phyloP scores from a whole-genome alignment of 2,888 invertebrate species.

The Heliconius cydno region DNA sequence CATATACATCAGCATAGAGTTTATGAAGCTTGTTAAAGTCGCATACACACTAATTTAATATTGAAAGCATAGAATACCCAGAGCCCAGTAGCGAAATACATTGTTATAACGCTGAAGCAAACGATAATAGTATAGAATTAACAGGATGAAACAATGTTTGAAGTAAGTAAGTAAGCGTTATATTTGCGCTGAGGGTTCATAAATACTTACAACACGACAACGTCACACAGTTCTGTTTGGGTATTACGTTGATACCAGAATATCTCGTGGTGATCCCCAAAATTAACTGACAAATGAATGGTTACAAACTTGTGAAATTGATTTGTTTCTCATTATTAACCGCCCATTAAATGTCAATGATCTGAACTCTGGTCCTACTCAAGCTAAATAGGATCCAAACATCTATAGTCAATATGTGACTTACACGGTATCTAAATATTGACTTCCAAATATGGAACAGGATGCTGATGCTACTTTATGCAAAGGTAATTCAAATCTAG shows the following conservation, averaged over 20 bases:
- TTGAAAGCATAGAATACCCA: conserved; percentile 83
- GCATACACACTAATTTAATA: conserved; percentile 83
- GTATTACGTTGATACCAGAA: conserved; percentile 64
- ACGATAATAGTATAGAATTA: conserved; percentile 78
- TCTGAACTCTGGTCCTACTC: conserved; percentile 75
- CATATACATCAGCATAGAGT: conserved; percentile 82
- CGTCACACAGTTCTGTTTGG: conserved; percentile 70
- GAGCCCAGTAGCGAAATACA: conserved; percentile 82
- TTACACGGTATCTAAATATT: conserved; percentile 55
- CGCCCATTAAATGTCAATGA: conserved; percentile 62
- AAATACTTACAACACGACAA: conserved; percentile 80
- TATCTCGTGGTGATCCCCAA: conserved; percentile 68
- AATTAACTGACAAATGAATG: conserved; percentile 73
- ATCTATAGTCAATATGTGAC: conserved; percentile 63
- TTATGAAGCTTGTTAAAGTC: conserved; percentile 81
- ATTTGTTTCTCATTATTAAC: conserved; percentile 48
- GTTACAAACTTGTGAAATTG: conserved; percentile 57
- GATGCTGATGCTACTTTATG: conserved; percentile 67
- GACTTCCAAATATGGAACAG: conserved; percentile 58
- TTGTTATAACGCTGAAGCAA: conserved; percentile 82
- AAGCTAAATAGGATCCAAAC: conserved; percentile 69
- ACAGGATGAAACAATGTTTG: conserved; percentile 48
- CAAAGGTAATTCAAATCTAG: conserved; percentile 65
- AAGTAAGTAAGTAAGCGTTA: conserved; percentile 76
- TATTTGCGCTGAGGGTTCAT: conserved; percentile 69